Evolutionary conservation across 1,140 invertebrate species (phyloP).

Genomic region (Teleopsis dalmanni): DNA sequence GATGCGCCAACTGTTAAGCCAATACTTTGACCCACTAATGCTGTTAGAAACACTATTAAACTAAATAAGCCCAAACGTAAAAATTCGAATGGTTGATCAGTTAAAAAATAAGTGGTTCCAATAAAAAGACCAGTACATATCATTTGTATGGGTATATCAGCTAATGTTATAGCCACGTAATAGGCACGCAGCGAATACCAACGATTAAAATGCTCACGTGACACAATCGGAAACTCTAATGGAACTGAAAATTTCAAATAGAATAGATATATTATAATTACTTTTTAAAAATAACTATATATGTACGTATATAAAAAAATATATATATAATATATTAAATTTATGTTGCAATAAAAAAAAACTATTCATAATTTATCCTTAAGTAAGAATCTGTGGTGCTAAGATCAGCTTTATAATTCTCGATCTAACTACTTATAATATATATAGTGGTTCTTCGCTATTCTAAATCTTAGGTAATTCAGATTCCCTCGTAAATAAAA

Average conservation of each 20-base stretch:
- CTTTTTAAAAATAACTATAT: too few relatives aligned
- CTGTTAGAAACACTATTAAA: constrained; percentile 65
- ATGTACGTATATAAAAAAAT: too few relatives aligned
- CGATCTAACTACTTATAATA: too few relatives aligned
- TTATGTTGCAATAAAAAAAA: too few relatives aligned
- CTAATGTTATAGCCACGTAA: constrained; percentile 76
- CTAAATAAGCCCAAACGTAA: constrained; percentile 63
- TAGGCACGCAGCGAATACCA: constrained; percentile 91
- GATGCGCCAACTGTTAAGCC: constrained; percentile 75
- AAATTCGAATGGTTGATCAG: constrained; percentile 65
- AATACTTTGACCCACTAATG: constrained; percentile 73
- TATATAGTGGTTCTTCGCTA: too few relatives aligned
- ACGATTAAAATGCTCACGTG: constrained; percentile 82
- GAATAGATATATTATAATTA: neutral
- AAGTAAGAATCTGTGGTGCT: too few relatives aligned
- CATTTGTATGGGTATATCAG: constrained; percentile 79
- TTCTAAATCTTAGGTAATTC: too few relatives aligned
- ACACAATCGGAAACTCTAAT: constrained; percentile 72
- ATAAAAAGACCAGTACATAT: constrained; percentile 66
- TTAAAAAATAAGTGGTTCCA: constrained; percentile 74
- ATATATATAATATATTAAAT: neutral
- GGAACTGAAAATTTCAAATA: constrained; percentile 82
- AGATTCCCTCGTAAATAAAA: too few relatives aligned
- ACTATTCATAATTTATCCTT: too few relatives aligned
- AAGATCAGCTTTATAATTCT: too few relatives aligned